Base-by-base conservation (phyloP, 2,888 invertebrate species). In the Ariolimax columbianus region DNA sequence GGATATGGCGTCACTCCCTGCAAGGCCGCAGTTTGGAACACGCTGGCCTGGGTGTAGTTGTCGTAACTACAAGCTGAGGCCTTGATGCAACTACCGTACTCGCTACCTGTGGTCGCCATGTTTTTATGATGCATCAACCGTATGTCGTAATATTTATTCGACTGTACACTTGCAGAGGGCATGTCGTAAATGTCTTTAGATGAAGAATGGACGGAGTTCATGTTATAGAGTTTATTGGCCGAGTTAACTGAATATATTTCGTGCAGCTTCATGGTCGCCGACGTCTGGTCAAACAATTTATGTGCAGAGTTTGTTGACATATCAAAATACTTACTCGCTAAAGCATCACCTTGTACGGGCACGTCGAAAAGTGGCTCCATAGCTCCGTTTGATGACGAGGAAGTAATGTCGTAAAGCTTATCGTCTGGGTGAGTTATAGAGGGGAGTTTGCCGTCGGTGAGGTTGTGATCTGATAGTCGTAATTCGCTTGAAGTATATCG, bases 51-150 rank as follows among this genome's bases (percentile, higher is more conserved):
- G 72, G 87, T 88, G 83, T 91, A 92, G 63, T 87, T 87, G 80
- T 91, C 91, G 84, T 92, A 92, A 36, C 88, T 88, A 82, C 90
- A 92, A 11, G 92, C 90, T 7, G 91, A 90, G 30, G 90, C 89
- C 83, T 92, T 89, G 80, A 92, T 83, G 89, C 92, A 92, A 55
- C 17, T 55, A 73, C 90, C 90, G 85, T 89, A 89, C 80, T 89
- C 88, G 72, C 78, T 83, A 17, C 82, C 59, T 43, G 70, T 55
- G 6, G 51, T 79, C 6, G 79, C 77, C 83, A 84, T 85, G 79
- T 55, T 88, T 81, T 79, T 88, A 77, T 82, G 83, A 75, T 90
- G 89, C 38, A 89, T 82, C 36, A 87, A 70, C n/a, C 89, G 86
- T 84, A 90, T 88, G 85, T 88, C 87, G 68, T 80, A 84, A 66